phyloP scores from a whole-genome alignment of 2,888 invertebrate species.

The Caenorhabditis sulstoni region DNA sequence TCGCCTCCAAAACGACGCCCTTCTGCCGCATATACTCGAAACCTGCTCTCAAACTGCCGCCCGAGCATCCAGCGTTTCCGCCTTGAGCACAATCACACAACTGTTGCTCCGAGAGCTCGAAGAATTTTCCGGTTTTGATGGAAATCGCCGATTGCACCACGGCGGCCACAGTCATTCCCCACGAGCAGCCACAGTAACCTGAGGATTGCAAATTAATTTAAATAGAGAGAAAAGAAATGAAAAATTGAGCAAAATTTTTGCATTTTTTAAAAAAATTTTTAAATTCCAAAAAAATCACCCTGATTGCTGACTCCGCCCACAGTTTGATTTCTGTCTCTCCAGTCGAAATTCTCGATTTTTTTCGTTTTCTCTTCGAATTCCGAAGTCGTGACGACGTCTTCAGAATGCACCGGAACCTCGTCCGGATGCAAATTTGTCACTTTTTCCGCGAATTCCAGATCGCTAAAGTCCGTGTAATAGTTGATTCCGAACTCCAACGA shows the following conservation, averaged over 20 bases:
- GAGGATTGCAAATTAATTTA: too few species aligned
- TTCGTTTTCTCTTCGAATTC: not conserved
- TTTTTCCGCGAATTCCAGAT: conserved; percentile 32
- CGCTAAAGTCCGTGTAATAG: conserved; percentile 28
- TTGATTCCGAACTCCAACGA: conserved; percentile 27
- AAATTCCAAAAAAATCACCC: conserved; percentile 9
- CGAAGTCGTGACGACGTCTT: not conserved
- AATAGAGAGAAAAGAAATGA: too few species aligned
- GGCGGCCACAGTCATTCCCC: conserved; percentile 30
- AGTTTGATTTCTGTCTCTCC: conserved; percentile 9
- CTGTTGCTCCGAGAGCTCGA: conserved; percentile 31
- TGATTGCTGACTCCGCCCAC: conserved; percentile 29
- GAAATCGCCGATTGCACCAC: conserved; percentile 28
- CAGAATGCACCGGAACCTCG: not conserved
- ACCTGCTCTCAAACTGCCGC: conserved; percentile 25
- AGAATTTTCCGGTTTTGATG: conserved; percentile 4
- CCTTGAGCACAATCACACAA: conserved; percentile 42
- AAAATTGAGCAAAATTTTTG: not conserved
- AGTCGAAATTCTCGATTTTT: conserved; percentile 35
- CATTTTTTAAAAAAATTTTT: not conserved
- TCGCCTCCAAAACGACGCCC: conserved; percentile 16
- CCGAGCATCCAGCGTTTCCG: conserved; percentile 27
- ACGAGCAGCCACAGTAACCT: conserved; percentile 45
- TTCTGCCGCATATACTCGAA: conserved; percentile 25
- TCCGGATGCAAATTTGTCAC: conserved; percentile 29